Base-by-base conservation (phyloP, 1,140 invertebrate species). In the Gryon sp. region DNA sequence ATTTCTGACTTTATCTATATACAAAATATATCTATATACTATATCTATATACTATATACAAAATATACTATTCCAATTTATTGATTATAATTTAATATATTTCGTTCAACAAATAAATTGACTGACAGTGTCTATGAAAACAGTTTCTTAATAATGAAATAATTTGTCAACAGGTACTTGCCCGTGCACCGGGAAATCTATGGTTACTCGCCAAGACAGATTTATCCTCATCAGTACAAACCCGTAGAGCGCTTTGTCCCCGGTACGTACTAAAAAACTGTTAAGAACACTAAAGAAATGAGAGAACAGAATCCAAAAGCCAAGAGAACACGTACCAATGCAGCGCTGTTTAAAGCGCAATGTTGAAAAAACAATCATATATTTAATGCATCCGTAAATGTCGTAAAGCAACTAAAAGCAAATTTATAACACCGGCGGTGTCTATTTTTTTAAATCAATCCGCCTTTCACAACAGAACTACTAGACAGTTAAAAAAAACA, bases 151-250 rank as follows among this genome's bases (percentile, higher is more conserved):
- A 46, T 4, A 20, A 28, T 14, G 52, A 72, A 57, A 34, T 26
- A 8, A 55, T 43, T 30, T 9, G 50, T 63, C 48, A 76, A 3
- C 53, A 89, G 87, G 89, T 96, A 96, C 90, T 90, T 95, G 85
- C 95, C 95, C 76, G 93, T 96, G 76, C 94, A 95, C 86, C 92
- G 95, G 79, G 95, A 96, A 83, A 94, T 93, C 82, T 96, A 96
- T 88, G 95, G 95, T 68, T 95, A 95, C 89, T 94, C 94, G 65
- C 95, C 95, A 74, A 92, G 95, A 87, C 91, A 94, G 84, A 93
- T 96, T 90, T 95, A 95, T 87, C 93, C 94, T 76, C 93, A 95
- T 90, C 94, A 95, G 89, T 95, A 95, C 90, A 92, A 92, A 79
- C 92, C 92, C 78, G 88, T 93, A 87, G 93, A 93, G 85, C 91